These are phyloP conservation scores for Dicaeum eximium DNA, from an alignment of 2,113 vertebrate species.

Conservation along the genomic window DNA sequence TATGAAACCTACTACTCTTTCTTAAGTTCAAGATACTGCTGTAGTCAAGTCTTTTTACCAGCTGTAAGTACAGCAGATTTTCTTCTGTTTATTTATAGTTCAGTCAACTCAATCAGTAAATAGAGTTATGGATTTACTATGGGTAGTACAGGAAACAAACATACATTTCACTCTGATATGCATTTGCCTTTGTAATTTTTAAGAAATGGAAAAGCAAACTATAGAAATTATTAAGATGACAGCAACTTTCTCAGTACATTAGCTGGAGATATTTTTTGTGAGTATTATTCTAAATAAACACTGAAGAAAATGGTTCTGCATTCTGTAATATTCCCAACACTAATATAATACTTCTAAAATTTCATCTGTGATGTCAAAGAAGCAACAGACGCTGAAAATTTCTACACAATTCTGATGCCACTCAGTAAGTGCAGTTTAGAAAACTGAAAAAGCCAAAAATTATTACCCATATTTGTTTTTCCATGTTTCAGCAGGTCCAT, in stretches of 20 bases:
- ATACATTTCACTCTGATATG: background rate
- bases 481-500: background rate
- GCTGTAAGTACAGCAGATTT: constrained; percentile 50
- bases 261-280: background rate
- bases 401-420: background rate
- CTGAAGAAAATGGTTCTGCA: background rate
- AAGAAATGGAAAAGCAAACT: constrained; percentile 7
- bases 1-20: background rate
- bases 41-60: constrained; percentile 27
- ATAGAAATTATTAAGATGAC: background rate
- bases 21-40: constrained; percentile 30
- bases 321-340: background rate
- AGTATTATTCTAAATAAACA: background rate
- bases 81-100: constrained; percentile 49
- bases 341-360: background rate
- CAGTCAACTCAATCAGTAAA: constrained; percentile 45
- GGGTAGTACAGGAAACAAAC: background rate
- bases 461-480: background rate
- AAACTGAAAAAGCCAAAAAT: background rate
- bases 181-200: background rate
- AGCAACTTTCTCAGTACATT: background rate
- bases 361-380: background rate
- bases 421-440: background rate
- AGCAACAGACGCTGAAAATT: background rate
- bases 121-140: background rate